Evolutionary conservation across 2,888 invertebrate genomes (phyloP), one percentile per base, ranked within the genome.

Genomic region (Athalia cordata): DNA sequence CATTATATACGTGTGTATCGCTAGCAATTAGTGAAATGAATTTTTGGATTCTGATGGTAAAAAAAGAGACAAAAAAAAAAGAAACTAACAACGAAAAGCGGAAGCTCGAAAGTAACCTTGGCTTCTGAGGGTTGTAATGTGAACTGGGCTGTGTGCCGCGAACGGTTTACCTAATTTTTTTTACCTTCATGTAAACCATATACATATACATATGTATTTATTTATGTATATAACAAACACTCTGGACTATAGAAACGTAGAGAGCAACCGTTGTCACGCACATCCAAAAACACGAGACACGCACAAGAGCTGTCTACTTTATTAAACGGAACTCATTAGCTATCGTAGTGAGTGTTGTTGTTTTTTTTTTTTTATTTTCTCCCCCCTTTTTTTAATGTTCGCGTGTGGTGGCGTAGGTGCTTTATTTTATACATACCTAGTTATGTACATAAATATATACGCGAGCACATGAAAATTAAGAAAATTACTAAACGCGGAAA

Each of bases 261-360:
- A 72, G 57, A 43, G 72, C 29, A 29, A 72, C 72, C 47, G 43
- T 43, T 29, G 59, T 72, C 72, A 72, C 72, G 72, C 72, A 72
- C 59, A 59, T 72, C 72, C 72, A 13, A 9, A 57, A 29, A 29
- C 29, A 59, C 13, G 59, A 57, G 57, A 59, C 57, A 59, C 72
- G 59, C 72, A 59, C 72, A 72, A 57, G 45, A 15, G 57, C 72
- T 72, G 72, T 72, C 72, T 72, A 72, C 57, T 72, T 72, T 72
- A 72, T 72, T 72, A 72, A 72, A 72, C 72, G 72, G 59, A 72
- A 59, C 72, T 57, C 59, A 59, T 59, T 59, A 72, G 13, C 57
- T 72, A 72, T 72, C 72, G 72, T 59, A n/a, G 47, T 72, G 29
- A 29, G 29, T 29, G 29, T 29, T 29, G 29, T 29, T 29, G 29